Base-by-base conservation (phyloP, 2,888 invertebrate genomes). In the Erebia aethiops region DNA sequence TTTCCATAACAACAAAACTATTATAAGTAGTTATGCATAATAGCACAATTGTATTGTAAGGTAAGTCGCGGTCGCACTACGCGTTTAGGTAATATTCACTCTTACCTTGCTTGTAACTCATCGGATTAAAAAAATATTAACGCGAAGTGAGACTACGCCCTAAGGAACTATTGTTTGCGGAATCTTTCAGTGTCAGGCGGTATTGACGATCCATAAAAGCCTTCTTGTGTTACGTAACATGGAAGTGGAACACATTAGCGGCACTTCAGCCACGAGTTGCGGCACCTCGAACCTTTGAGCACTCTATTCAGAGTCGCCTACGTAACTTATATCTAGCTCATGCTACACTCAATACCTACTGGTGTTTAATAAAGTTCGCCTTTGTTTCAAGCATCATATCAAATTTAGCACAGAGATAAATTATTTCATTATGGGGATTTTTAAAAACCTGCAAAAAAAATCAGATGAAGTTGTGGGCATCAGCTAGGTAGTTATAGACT, bases 201-300 rank as follows among this genome's bases (percentile, higher is more conserved):
- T 65, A 58, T 69, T 70, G 71, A 69, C 72, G 71, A 69, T 70
- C 60, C 14, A 66, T 73, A 71, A 71, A 75, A 73, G 70, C 71
- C 70, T 70, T 72, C 69, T 74, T 69, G 63, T 73, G 73, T 75
- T 72, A 69, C 69, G 66, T 62, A 73, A 71, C 70, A 52, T 57
- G 26, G 26, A 26, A 26, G 26, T 26, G 26, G 67, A 71, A 67
- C 70, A 72, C 72, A 74, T 72, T 75, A 74, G 72, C 67, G 64
- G 18, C 67, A 71, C 74, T 71, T 56, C 51, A 57, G 58, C 43
- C 35, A 54, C 13, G 64, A 52, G 54, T 21, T 67, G 49, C 3
- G 67, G 13, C 49, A 58, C 26, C 57, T 67, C 46, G 8, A 46
- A 43, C 61, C 41, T 61, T 61, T 41, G 13, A 43, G 43, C 14